Conservation (phyloP, 1,140 invertebrate species). For the Brachionus manjavacas region DNA sequence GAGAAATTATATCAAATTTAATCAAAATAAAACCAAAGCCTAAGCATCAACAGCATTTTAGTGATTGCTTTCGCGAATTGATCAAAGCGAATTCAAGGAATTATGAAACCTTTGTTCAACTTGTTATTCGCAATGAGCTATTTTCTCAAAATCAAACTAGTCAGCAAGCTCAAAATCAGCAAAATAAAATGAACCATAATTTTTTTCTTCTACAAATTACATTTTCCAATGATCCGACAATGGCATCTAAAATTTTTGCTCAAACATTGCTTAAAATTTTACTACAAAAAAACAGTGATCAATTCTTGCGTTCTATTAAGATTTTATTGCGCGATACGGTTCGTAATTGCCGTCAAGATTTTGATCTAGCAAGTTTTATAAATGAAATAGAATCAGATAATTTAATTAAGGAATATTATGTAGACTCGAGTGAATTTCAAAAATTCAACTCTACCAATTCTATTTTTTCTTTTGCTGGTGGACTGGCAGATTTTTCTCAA, state of each 20-base stretch:
- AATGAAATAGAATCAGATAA: slow-evolving; percentile 66
- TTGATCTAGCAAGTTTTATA: slow-evolving; percentile 69
- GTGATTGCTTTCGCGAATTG: slow-evolving; percentile 72
- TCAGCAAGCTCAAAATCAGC: slow-evolving; percentile 42
- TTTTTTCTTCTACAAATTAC: slow-evolving; percentile 47
- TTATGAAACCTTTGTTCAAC: slow-evolving; percentile 2
- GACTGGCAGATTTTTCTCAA: slow-evolving; percentile 1
- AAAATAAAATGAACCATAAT: slow-evolving; percentile 56
- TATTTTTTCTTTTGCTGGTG: not conserved
- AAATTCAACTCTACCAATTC: not conserved
- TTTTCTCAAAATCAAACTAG: slow-evolving; percentile 22
- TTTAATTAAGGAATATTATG: slow-evolving; percentile 1
- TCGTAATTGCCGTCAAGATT: slow-evolving; percentile 72
- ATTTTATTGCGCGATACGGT: slow-evolving; percentile 79
- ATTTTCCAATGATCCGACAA: slow-evolving; percentile 71
- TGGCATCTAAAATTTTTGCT: slow-evolving; percentile 67
- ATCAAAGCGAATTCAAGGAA: slow-evolving; percentile 44
- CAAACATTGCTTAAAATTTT: slow-evolving; percentile 72
- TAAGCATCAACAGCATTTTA: slow-evolving; percentile 82
- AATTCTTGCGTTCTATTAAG: slow-evolving; percentile 77
- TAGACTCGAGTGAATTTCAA: not conserved
- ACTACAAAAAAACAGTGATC: slow-evolving; percentile 63
- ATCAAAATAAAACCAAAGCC: slow-evolving; percentile 86
- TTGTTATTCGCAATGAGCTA: not conserved
- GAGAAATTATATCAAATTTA: slow-evolving; percentile 81